These are phyloP conservation scores for Geodia barretti DNA, from an alignment of 37 sponge, comb jelly and placozoan species.

Conservation along the genomic window DNA sequence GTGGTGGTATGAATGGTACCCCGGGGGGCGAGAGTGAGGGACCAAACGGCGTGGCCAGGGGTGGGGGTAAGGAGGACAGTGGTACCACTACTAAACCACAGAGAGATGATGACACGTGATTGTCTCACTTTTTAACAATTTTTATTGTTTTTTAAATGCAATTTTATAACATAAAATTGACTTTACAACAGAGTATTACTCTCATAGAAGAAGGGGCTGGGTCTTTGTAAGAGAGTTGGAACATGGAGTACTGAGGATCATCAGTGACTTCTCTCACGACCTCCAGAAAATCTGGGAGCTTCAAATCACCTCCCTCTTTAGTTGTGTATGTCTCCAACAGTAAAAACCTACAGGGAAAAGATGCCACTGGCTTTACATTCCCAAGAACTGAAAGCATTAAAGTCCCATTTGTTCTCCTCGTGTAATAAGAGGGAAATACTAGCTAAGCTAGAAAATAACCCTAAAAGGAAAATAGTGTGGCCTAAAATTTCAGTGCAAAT, in stretches of 20 bases:
- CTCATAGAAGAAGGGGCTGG: too few relatives aligned
- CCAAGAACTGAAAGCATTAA: too few relatives aligned
- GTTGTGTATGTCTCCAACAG: conserved; percentile 78
- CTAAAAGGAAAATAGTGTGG: too few relatives aligned
- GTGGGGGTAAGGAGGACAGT: not conserved
- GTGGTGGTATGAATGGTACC: not conserved
- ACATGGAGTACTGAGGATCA: conserved; percentile 71
- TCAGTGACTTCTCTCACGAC: conserved; percentile 65
- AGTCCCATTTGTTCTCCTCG: too few relatives aligned
- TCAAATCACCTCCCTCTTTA: conserved; percentile 32
- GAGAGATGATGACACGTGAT: too few relatives aligned
- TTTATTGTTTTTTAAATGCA: too few relatives aligned
- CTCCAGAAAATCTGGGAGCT: conserved; percentile 72
- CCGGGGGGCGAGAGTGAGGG: not conserved
- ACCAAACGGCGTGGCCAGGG: not conserved
- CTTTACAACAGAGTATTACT: too few relatives aligned
- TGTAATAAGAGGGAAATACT: too few relatives aligned
- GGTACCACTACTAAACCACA: not conserved
- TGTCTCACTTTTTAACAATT: too few relatives aligned
- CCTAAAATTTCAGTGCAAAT: not conserved
- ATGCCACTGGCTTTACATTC: not conserved
- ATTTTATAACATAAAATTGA: too few relatives aligned
- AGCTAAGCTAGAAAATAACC: too few relatives aligned
- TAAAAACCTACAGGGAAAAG: conserved; percentile 46
- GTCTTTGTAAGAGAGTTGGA: conserved; percentile 31